phyloP scores from a whole-genome alignment of 2,113 vertebrate genomes.

The Fukomys damarensis region DNA sequence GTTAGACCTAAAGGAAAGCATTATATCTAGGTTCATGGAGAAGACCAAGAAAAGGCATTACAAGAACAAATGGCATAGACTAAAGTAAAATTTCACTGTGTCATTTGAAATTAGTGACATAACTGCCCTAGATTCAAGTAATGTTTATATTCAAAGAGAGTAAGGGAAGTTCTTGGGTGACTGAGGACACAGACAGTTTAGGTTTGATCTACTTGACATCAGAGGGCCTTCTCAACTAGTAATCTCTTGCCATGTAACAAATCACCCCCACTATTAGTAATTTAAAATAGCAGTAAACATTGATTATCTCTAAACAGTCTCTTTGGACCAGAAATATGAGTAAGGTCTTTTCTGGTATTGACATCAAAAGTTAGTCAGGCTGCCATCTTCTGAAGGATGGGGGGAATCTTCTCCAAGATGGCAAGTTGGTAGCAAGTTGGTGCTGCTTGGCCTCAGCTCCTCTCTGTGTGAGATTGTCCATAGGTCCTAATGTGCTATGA shows the following conservation, averaged over 20 bases:
- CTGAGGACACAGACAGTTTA: background rate
- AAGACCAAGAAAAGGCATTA: background rate
- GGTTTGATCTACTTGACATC: background rate
- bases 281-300: background rate
- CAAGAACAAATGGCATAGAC: background rate
- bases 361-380: background rate
- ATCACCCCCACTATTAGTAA: background rate
- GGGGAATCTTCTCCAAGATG: background rate
- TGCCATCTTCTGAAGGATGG: background rate
- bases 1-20: background rate
- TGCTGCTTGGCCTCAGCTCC: background rate
- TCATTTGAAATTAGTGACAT: background rate
- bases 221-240: background rate
- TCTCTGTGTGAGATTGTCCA: background rate
- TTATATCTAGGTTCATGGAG: background rate
- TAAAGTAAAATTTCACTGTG: background rate
- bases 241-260: background rate
- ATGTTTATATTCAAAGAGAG: background rate
- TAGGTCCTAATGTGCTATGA: background rate
- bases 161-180: background rate
- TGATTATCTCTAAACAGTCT: background rate
- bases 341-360: background rate
- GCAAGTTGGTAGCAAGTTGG: background rate
- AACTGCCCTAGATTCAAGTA: background rate
- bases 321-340: background rate